A percentile compares a stretch with the other conserved stretches of the same genome.
Evolutionary conservation across 2,888 invertebrate species (phyloP).

Genomic region (Parascotia fuliginaria): DNA sequence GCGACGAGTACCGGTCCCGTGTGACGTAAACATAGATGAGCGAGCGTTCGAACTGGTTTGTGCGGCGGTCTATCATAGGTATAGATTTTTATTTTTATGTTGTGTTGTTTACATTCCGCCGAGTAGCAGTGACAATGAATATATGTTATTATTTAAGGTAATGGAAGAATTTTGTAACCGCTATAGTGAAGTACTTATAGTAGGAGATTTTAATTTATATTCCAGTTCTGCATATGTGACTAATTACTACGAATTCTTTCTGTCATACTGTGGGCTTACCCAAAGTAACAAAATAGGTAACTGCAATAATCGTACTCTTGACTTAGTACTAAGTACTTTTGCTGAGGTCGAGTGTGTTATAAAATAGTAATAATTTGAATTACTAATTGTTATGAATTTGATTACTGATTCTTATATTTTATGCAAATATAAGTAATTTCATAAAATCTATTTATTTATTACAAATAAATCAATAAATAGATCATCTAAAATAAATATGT

Average conservation of each 20-base stretch:
- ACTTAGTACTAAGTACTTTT: too few relatives aligned
- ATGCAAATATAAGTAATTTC: too few relatives aligned
- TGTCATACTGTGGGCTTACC: neutral
- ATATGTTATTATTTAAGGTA: neutral
- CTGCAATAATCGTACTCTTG: too few relatives aligned
- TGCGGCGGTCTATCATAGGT: slow-evolving; percentile 2
- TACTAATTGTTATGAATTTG: too few relatives aligned
- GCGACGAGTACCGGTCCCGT: neutral
- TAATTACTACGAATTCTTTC: neutral
- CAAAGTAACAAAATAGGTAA: neutral
- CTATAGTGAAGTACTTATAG: too few relatives aligned
- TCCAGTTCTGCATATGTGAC: neutral
- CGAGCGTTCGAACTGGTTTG: slow-evolving; percentile 12
- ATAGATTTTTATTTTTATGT: slow-evolving; percentile 5
- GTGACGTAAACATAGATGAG: slow-evolving; percentile 7
- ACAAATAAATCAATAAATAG: too few relatives aligned
- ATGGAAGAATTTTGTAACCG: too few relatives aligned
- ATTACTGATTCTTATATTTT: too few relatives aligned
- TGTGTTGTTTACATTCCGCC: slow-evolving; percentile 14
- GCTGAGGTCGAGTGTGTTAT: too few relatives aligned
- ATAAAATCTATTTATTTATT: too few relatives aligned
- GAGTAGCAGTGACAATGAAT: slow-evolving; percentile 1
- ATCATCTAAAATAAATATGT: too few relatives aligned
- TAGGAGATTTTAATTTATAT: neutral
- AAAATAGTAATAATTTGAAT: too few relatives aligned